Evolutionary conservation across 2,888 invertebrate species (phyloP).

Genomic region (Cecidostiba fungosa): DNA sequence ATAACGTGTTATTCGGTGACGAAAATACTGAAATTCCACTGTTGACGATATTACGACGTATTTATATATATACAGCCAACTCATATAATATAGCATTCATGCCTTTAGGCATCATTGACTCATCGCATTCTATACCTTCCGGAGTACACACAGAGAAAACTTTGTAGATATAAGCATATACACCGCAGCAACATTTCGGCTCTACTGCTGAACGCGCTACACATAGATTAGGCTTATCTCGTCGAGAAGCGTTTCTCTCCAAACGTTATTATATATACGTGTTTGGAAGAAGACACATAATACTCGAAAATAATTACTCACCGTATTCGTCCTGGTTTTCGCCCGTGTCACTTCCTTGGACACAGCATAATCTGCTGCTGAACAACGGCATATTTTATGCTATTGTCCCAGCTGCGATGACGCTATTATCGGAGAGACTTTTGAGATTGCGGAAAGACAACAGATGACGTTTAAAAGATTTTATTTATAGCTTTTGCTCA

Average conservation of each 20-base stretch:
- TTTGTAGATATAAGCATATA: neutral
- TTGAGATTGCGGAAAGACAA: no score
- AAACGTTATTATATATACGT: neutral
- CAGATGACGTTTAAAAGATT: no score
- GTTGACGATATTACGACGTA: no score
- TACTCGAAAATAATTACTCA: neutral
- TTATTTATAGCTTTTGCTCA: no score
- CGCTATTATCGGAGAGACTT: no score
- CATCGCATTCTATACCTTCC: slow-evolving; percentile 13
- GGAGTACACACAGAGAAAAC: neutral
- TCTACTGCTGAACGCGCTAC: neutral
- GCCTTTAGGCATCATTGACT: slow-evolving; percentile 22
- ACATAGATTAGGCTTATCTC: neutral
- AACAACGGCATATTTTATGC: no score
- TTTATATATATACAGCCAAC: neutral
- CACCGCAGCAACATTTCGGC: neutral
- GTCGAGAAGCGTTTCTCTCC: neutral
- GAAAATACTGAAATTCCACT: neutral
- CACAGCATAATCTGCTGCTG: neutral
- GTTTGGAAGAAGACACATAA: neutral
- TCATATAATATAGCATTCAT: neutral
- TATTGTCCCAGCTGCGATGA: no score
- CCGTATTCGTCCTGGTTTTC: neutral
- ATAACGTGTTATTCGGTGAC: neutral
- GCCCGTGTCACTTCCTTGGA: neutral